Evolutionary conservation across 2,113 vertebrate genomes (phyloP).

Genomic region (Phycodurus eques): DNA sequence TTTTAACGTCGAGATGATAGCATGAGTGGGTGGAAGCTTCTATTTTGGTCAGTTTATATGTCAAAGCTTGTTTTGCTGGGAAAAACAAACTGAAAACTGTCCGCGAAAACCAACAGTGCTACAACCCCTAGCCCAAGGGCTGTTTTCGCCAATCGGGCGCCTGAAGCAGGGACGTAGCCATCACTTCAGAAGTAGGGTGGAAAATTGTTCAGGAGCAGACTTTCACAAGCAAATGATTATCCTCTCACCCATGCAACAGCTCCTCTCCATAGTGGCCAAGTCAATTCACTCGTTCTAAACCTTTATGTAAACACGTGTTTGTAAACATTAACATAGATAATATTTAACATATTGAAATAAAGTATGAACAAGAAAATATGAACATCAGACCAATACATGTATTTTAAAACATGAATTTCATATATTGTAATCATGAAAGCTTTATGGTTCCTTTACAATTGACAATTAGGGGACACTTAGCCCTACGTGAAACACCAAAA

Average conservation of each 20-base stretch:
- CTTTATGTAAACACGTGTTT: too few relatives aligned
- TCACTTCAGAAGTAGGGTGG: background rate
- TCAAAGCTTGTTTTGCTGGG: background rate
- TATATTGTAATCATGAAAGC: too few relatives aligned
- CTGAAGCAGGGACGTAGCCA: background rate
- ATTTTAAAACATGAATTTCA: too few relatives aligned
- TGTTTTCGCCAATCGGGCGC: background rate
- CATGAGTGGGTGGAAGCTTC: background rate
- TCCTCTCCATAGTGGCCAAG: too few relatives aligned
- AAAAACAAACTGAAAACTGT: background rate
- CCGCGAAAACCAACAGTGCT: background rate
- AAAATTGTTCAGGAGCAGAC: background rate
- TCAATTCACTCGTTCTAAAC: too few relatives aligned
- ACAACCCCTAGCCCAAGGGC: background rate
- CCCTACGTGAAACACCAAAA: too few relatives aligned
- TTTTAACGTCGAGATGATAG: background rate
- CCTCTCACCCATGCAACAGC: background rate
- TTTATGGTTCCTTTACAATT: too few relatives aligned
- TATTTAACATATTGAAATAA: too few relatives aligned
- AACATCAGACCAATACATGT: too few relatives aligned
- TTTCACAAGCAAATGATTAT: background rate
- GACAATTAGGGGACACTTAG: too few relatives aligned
- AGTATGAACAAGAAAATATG: too few relatives aligned
- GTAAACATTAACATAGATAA: too few relatives aligned
- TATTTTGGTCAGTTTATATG: background rate